A percentile compares a stretch with the other conserved stretches of the same genome.
phyloP scores from a whole-genome alignment of 2,888 invertebrate genomes.

The Diaprepes abbreviatus region DNA sequence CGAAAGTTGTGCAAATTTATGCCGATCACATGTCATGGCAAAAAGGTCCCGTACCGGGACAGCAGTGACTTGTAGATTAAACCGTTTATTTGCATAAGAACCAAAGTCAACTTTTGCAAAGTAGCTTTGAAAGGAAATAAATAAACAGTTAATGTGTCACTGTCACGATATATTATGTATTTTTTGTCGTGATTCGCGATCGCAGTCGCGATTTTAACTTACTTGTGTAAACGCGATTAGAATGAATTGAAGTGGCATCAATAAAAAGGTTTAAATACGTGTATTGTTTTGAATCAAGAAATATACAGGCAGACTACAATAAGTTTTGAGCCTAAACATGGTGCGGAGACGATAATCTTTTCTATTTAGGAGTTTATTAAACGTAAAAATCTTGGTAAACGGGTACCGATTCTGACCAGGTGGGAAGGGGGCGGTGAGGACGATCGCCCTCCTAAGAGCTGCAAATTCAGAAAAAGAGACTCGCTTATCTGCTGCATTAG shows the following conservation, averaged over 20 bases:
- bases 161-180: conserved; percentile 9
- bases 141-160: conserved; percentile 19
- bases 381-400: too few relatives aligned
- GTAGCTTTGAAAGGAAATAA: conserved; percentile 1
- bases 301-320: too few relatives aligned
- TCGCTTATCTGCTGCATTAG: too few relatives aligned
- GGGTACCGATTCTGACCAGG: too few relatives aligned
- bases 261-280: too few relatives aligned
- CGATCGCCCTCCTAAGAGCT: too few relatives aligned
- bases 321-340: too few relatives aligned
- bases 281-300: too few relatives aligned
- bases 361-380: too few relatives aligned
- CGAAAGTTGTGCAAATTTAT: not conserved
- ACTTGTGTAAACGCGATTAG: not conserved
- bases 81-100: conserved; percentile 6
- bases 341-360: too few relatives aligned
- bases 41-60: conserved; percentile 1
- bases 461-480: too few relatives aligned
- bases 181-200: conserved; percentile 1
- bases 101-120: conserved; percentile 4
- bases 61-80: conserved; percentile 1
- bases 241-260: not conserved
- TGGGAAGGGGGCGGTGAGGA: too few relatives aligned
- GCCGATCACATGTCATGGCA: not conserved
- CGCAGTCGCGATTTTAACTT: not conserved